phyloP scores from a whole-genome alignment of 2,888 invertebrate genomes.

The Stenodera caucasica region DNA sequence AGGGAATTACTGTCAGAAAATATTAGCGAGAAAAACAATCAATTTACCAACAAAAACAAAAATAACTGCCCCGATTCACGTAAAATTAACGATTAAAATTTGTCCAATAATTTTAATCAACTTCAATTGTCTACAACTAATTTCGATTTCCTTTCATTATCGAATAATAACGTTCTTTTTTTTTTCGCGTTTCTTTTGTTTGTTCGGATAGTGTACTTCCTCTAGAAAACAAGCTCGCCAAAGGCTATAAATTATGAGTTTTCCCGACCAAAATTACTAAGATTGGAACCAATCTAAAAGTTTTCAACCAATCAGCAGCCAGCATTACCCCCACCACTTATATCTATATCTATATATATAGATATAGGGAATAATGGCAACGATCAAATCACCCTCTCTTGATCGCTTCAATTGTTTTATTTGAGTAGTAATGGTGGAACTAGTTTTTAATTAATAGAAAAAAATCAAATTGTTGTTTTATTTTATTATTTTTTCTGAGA shows the following conservation, averaged over 20 bases:
- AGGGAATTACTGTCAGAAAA: neutral
- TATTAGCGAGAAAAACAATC: neutral
- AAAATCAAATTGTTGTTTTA: conserved; percentile 11
- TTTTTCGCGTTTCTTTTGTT: conserved; percentile 10
- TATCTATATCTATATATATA: no score
- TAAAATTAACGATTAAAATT: neutral
- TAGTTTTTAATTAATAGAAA: no score
- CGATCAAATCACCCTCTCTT: conserved; percentile 32
- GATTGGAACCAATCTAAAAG: conserved; percentile 54
- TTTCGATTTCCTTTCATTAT: conserved; percentile 10
- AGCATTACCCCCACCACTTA: conserved; percentile 44
- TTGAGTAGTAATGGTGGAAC: neutral
- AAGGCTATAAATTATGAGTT: conserved; percentile 53
- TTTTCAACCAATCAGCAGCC: conserved; percentile 52
- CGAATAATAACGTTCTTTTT: conserved; percentile 11
- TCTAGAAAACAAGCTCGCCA: conserved; percentile 42
- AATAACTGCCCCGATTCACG: no score
- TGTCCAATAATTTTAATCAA: neutral
- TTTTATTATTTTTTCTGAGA: no score
- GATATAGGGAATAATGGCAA: conserved; percentile 13
- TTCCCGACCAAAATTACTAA: conserved; percentile 54
- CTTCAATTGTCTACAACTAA: neutral
- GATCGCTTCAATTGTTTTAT: conserved; percentile 47
- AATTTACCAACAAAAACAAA: neutral
- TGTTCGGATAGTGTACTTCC: conserved; percentile 36